A percentile compares a stretch with the other conserved stretches of the same genome.
phyloP scores from a whole-genome alignment of 2,797 vertebrate genomes.

The Enoplosus armatus region DNA sequence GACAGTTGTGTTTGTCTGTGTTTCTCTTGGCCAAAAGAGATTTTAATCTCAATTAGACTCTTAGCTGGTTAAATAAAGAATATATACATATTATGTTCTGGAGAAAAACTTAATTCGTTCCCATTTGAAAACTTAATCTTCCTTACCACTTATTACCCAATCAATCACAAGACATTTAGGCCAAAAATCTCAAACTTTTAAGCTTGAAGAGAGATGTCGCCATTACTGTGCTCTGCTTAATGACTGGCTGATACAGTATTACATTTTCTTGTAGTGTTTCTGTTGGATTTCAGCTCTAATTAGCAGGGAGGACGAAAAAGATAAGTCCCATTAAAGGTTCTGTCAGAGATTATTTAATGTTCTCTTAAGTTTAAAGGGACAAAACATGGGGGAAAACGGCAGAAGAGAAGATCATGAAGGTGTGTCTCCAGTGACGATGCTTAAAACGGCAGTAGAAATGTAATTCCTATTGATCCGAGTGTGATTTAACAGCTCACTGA shows the following conservation, averaged over 20 bases:
- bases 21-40: too few relatives aligned
- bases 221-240: not conserved
- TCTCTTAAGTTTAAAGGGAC: conserved; percentile 23
- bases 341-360: not conserved
- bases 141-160: not conserved
- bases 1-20: too few relatives aligned
- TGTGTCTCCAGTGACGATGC: conserved; percentile 45
- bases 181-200: not conserved
- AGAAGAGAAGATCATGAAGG: conserved; percentile 27
- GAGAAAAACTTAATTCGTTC: not conserved
- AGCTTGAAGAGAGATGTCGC: conserved; percentile 6
- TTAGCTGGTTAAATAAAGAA: too few relatives aligned
- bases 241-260: not conserved
- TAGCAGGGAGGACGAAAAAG: not conserved
- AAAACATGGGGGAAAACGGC: not conserved
- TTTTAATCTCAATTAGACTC: too few relatives aligned
- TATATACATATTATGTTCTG: too few relatives aligned
- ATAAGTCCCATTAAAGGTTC: not conserved
- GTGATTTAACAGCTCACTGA: conserved; percentile 63
- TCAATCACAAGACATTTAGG: not conserved
- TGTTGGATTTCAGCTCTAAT: conserved; percentile 24
- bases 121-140: not conserved
- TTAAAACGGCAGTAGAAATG: conserved; percentile 56
- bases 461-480: conserved; percentile 69
- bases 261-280: not conserved